These are phyloP conservation scores for Schmidtea mediterranea DNA, from an alignment of 1,140 invertebrate species.

Conservation along the genomic window DNA sequence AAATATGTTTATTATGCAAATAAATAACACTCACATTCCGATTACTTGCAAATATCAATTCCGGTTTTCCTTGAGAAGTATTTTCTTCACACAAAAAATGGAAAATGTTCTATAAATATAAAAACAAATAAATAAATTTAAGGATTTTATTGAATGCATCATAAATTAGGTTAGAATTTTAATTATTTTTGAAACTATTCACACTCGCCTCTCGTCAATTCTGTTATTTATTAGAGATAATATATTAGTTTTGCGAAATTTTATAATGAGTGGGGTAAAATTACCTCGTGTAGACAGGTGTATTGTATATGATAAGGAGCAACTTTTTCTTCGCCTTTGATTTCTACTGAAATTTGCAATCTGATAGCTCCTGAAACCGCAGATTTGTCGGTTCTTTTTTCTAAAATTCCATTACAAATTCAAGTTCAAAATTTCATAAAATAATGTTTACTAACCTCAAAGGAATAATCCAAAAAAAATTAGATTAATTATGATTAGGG, in stretches of 20 bases:
- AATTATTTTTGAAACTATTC: too few species aligned
- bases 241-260: too few species aligned
- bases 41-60: constrained; percentile 52
- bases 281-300: constrained; percentile 75
- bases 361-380: constrained; percentile 93
- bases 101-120: constrained; percentile 46
- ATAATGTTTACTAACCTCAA: too few species aligned
- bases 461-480: too few species aligned
- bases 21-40: neutral
- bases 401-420: constrained; percentile 11
- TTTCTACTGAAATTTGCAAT: constrained; percentile 93
- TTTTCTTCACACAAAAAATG: constrained; percentile 61
- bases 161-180: too few species aligned
- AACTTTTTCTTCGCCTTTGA: constrained; percentile 98
- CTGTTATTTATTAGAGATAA: too few species aligned
- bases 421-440: constrained; percentile 2
- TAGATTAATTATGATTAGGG: too few species aligned
- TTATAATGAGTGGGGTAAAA: too few species aligned
- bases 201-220: too few species aligned
- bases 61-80: constrained; percentile 35
- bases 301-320: constrained; percentile 98
- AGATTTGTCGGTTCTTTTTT: constrained; percentile 7
- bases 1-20: neutral
- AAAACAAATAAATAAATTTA: neutral
- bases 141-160: neutral